phyloP scores from a whole-genome alignment of 2,888 invertebrate species.

The Bedellia somnulentella region DNA sequence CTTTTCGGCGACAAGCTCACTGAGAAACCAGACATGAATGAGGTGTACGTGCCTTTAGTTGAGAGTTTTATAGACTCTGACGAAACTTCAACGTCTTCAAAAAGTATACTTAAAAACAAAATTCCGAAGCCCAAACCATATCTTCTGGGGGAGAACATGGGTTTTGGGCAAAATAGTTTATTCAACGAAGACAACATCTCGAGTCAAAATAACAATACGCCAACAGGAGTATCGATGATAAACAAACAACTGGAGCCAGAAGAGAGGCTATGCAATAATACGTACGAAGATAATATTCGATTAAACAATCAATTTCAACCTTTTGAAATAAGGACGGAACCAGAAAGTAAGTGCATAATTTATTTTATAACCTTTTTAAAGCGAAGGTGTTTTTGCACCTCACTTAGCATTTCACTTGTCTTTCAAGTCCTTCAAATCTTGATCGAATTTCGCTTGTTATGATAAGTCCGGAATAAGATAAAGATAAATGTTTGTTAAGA shows the following conservation, averaged over 20 bases:
- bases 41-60: slow-evolving; percentile 15
- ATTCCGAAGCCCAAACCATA: slow-evolving; percentile 74
- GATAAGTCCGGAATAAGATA: no score
- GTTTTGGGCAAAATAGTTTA: slow-evolving; percentile 23
- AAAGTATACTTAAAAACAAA: slow-evolving; percentile 75
- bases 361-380: no score
- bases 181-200: slow-evolving; percentile 14
- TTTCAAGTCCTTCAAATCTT: no score
- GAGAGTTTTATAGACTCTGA: slow-evolving; percentile 26
- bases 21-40: slow-evolving; percentile 18
- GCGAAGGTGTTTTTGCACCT: no score
- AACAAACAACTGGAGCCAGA: slow-evolving; percentile 30
- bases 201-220: slow-evolving; percentile 14
- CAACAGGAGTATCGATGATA: slow-evolving; percentile 35
- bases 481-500: no score
- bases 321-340: no score
- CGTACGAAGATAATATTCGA: no score
- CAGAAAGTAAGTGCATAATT: no score
- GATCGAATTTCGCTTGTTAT: no score
- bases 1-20: slow-evolving; percentile 61
- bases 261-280: not conserved
- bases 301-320: no score
- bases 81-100: slow-evolving; percentile 61
- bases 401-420: no score
- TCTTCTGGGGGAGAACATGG: slow-evolving; percentile 69